A percentile compares a stretch with the other conserved stretches of the same genome.
These are phyloP conservation scores for Brachystomella parvula DNA, from an alignment of 1,140 invertebrate species.

Conservation along the genomic window DNA sequence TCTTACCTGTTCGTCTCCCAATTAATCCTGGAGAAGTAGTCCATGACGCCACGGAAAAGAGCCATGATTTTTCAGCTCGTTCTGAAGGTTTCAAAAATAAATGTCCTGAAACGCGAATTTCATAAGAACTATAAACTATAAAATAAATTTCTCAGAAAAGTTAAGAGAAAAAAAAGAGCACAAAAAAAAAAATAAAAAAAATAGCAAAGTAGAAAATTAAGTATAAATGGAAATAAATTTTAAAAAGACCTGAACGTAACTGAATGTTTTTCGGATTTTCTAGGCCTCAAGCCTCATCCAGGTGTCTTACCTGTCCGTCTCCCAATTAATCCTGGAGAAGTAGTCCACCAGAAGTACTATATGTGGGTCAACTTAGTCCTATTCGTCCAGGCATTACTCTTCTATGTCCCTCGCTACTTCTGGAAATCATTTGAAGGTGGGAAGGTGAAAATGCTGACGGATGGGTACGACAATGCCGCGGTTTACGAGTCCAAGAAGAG, in stretches of 20 bases:
- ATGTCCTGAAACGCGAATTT: background rate
- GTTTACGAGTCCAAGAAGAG: background rate
- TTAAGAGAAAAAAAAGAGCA: background rate
- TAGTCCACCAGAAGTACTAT: conserved; percentile 42
- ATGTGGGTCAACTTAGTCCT: conserved; percentile 48
- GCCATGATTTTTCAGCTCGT: background rate
- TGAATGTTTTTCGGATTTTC: background rate
- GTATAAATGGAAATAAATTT: background rate
- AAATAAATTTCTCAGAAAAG: background rate
- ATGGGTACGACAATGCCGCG: conserved; percentile 30
- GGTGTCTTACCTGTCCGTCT: background rate
- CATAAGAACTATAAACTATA: background rate
- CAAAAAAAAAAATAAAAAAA: background rate
- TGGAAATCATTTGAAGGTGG: conserved; percentile 52
- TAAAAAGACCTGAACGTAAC: background rate
- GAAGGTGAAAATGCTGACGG: conserved; percentile 41
- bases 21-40: background rate
- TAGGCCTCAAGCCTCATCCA: background rate
- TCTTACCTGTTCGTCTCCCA: background rate
- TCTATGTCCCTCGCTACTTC: conserved; percentile 63
- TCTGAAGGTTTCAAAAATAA: background rate
- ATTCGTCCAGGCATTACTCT: conserved; percentile 51
- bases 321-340: background rate
- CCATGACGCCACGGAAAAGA: background rate
- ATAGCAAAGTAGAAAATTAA: background rate